Evolutionary conservation across 2,113 vertebrate genomes (phyloP).

Genomic region (Cygnus buccinator): DNA sequence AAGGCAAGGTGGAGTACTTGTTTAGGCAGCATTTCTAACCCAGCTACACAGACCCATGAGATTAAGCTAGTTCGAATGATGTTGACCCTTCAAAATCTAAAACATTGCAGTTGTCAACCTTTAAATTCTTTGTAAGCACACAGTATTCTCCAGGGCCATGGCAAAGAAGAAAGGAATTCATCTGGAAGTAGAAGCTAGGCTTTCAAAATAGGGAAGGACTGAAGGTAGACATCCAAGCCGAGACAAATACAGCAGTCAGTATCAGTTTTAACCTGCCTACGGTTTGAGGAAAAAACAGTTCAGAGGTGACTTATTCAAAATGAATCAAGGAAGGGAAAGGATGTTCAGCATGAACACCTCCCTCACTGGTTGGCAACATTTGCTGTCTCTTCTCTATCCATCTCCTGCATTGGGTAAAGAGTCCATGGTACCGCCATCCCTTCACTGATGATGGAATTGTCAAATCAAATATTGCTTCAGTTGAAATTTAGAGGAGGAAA

Average conservation of each 20-base stretch:
- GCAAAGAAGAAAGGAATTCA: neutral
- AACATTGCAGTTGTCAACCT: neutral
- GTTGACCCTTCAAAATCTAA: conserved; percentile 19
- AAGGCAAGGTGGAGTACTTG: neutral
- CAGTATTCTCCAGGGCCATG: neutral
- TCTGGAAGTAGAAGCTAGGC: neutral
- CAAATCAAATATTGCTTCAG: neutral
- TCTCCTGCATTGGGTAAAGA: neutral
- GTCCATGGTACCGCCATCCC: neutral
- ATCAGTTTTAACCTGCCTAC: neutral
- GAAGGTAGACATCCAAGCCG: neutral
- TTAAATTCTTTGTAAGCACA: neutral
- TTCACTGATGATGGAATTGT: neutral
- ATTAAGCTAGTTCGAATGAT: conserved; percentile 27
- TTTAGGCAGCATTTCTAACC: conserved; percentile 31
- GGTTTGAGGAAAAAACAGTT: neutral
- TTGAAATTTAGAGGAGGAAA: neutral
- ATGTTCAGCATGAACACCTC: neutral
- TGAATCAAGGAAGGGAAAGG: neutral
- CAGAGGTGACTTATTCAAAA: neutral
- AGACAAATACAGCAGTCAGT: neutral
- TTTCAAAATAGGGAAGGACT: neutral
- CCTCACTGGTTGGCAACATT: neutral
- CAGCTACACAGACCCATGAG: neutral
- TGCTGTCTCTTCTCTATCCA: neutral